These are phyloP conservation scores for Aldabrachelys gigantea DNA, from an alignment of 2,113 vertebrate genomes.

Conservation along the genomic window DNA sequence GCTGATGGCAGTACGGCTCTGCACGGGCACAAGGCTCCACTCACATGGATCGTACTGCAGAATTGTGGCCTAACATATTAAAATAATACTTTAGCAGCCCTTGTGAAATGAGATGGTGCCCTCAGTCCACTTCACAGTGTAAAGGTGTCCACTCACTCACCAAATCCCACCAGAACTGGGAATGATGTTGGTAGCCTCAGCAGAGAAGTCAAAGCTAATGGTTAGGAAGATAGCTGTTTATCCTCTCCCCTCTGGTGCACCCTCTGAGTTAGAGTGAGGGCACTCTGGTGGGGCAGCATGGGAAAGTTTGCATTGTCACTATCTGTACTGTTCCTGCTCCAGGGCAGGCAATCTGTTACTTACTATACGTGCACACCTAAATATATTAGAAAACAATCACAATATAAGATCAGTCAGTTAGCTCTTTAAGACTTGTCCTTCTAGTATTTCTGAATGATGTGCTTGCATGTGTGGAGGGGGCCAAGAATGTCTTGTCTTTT, in stretches of 20 bases:
- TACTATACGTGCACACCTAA: neutral
- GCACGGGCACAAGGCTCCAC: neutral
- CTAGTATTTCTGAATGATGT: neutral
- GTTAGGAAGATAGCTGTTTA: neutral
- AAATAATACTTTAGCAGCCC: neutral
- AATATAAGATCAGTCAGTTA: neutral
- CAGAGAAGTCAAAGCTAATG: neutral
- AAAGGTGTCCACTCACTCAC: neutral
- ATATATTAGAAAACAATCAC: neutral
- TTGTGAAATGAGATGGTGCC: neutral
- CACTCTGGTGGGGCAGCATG: neutral
- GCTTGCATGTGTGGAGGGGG: neutral
- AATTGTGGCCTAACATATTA: neutral
- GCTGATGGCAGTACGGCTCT: neutral
- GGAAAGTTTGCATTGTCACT: neutral
- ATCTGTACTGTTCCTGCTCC: neutral
- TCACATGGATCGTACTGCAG: neutral
- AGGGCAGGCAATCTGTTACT: neutral
- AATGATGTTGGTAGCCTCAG: neutral
- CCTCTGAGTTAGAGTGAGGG: neutral
- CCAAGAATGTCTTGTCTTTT: neutral
- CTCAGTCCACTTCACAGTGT: neutral
- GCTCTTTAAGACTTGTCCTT: neutral
- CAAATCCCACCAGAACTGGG: neutral
- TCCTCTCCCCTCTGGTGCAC: neutral